A percentile compares a stretch with the other conserved stretches of the same genome.
These are phyloP conservation scores for Clanis bilineata DNA, from an alignment of 2,888 invertebrate species.

Conservation along the genomic window DNA sequence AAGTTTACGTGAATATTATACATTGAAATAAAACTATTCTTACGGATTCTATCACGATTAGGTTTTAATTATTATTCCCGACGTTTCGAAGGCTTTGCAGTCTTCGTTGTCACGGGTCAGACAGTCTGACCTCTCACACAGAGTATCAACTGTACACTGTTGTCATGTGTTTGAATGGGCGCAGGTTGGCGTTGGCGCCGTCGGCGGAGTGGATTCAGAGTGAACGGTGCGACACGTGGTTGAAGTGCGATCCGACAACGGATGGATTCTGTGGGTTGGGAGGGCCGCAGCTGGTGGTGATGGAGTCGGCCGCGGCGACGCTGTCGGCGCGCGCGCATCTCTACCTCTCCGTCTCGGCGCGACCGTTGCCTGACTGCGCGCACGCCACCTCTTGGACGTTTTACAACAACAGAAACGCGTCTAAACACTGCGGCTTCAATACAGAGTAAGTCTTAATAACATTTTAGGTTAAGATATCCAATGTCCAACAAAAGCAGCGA, in stretches of 20 bases:
- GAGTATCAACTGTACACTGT: too few species aligned
- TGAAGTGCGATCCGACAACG: conserved; percentile 13
- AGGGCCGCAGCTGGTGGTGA: neutral
- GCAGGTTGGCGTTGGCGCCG: neutral
- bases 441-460: neutral
- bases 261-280: conserved; percentile 1
- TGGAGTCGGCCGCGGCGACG: conserved; percentile 22
- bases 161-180: neutral
- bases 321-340: conserved; percentile 20
- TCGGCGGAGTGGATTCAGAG: conserved; percentile 19
- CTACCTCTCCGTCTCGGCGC: conserved; percentile 12
- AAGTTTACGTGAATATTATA: too few species aligned
- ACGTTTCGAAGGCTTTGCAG: too few species aligned
- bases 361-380: neutral
- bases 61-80: too few species aligned
- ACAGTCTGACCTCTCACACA: too few species aligned
- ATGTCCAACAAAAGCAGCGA: too few species aligned
- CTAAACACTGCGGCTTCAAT: neutral
- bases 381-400: neutral
- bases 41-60: too few species aligned
- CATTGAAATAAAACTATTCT: too few species aligned
- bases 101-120: too few species aligned
- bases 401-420: neutral
- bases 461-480: too few species aligned
- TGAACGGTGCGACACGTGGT: neutral